Percentiles rank a stretch among this genome's conserved stretches.
Evolutionary conservation across 2,113 vertebrate species (phyloP).

Genomic region (Corythaeola cristata): DNA sequence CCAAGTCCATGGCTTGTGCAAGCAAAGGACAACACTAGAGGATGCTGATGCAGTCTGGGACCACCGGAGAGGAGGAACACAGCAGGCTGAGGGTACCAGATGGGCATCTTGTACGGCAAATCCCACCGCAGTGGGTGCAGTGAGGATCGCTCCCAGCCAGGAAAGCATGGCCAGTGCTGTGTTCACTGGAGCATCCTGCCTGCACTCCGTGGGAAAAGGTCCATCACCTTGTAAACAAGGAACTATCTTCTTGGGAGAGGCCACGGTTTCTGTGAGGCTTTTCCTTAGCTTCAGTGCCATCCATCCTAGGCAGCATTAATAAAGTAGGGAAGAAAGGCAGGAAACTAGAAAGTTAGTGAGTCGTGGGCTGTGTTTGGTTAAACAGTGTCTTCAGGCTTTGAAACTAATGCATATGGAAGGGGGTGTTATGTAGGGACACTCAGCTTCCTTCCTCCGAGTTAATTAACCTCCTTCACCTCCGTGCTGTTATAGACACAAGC

Average conservation of each 20-base stretch:
- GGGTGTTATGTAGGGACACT: slow-evolving; percentile 48
- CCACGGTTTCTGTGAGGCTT: neutral
- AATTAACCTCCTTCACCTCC: slow-evolving; percentile 78
- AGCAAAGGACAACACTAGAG: neutral
- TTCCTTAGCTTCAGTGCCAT: neutral
- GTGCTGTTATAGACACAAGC: slow-evolving; percentile 61
- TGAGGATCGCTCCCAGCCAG: neutral
- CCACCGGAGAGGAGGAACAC: neutral
- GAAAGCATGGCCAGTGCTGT: neutral
- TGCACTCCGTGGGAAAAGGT: neutral
- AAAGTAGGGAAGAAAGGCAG: neutral
- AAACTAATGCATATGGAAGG: slow-evolving; percentile 59
- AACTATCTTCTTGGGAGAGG: neutral
- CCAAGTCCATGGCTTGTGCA: neutral
- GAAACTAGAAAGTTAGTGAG: neutral
- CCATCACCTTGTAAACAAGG: neutral
- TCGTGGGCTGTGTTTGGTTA: slow-evolving; percentile 2
- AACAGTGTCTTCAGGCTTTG: slow-evolving; percentile 48
- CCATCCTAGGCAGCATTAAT: neutral
- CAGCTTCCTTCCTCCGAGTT: slow-evolving; percentile 70
- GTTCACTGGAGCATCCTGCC: neutral
- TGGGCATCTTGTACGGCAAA: neutral
- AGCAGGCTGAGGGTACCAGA: neutral
- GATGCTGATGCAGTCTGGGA: neutral
- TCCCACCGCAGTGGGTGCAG: neutral